A percentile compares a stretch with the other conserved stretches of the same genome.
Conservation (phyloP, 2,888 invertebrate species). For the Heliconius aoede region DNA sequence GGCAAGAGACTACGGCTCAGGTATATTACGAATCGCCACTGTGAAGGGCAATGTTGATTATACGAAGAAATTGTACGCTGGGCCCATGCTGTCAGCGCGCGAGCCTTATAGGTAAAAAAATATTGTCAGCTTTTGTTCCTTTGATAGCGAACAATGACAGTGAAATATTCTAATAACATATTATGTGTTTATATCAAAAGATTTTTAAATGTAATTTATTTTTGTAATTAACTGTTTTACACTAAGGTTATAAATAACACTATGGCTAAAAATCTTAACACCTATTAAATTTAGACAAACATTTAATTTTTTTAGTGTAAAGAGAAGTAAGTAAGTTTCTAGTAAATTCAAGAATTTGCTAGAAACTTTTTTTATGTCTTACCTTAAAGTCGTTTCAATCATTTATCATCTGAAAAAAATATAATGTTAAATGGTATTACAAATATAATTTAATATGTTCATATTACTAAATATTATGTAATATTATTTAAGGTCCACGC, state of each 20-base stretch:
- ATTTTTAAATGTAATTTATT: no score
- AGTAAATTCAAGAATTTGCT: background rate
- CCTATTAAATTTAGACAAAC: no score
- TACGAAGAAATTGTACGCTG: conserved; percentile 67
- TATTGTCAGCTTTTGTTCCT: background rate
- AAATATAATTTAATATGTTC: no score
- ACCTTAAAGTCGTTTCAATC: background rate
- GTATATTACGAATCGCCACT: conserved; percentile 88
- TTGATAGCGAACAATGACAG: no score
- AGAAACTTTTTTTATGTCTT: background rate
- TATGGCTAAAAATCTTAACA: no score
- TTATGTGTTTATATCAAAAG: no score
- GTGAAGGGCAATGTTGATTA: conserved; percentile 85
- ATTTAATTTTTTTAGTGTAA: no score
- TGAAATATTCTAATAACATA: no score
- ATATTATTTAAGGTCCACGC: conserved; percentile 56
- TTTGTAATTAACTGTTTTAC: no score
- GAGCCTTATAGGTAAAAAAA: conserved; percentile 74
- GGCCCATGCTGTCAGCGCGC: conserved; percentile 65
- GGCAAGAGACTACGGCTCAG: conserved; percentile 83
- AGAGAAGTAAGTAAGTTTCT: no score
- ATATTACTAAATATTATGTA: no score
- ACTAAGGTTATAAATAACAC: no score
- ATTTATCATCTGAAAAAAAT: background rate
- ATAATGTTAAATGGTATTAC: background rate